Evolutionary conservation across 2,113 vertebrate genomes (phyloP), one percentile per base, ranked within the genome.

Genomic region (Tragelaphus scriptus): DNA sequence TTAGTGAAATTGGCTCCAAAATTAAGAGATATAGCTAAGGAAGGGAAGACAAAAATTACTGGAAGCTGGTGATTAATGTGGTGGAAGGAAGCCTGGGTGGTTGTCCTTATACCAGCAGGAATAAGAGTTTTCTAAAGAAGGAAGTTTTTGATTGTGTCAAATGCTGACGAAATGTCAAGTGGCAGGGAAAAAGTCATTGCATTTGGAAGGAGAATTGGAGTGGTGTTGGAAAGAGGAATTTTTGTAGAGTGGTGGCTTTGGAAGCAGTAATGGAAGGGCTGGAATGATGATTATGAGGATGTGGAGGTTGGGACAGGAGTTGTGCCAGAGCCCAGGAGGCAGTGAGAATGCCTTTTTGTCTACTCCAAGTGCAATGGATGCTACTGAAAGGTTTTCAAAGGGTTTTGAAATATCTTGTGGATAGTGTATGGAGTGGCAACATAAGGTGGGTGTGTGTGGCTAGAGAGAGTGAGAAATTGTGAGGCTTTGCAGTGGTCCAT

Each of bases 231-330:
- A 91, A 92, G 30, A 90, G 5, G 15, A n/a, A 47, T 77, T 85
- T 80, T 17, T 36, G 8, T 44, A 32, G 49, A 44, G 44, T 40
- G n/a, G 11, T 85, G 40, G 26, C 36, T 95, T 88, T 65, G 40
- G 40, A 44, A 91, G 25, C 5, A 53, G n/a, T 36, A 47, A 30
- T 89, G 19, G n/a, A 86, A 88, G 19, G 36, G 3, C 26, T n/a
- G 30, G 3, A 53, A 68, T 6, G 28, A 47, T 5, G 1, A 51
- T 23, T 2, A 15, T 65, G 47, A 92, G 85, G 19, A 23, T 5
- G 8, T 30, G 26, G 40, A 26, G 36, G 44, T 8, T 6, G 1
- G 19, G 28, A 15, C 1, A 19, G 3, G 19, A 28, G 26, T 11
- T 75, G 8, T 12, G 44, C 7, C 14, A 25, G 36, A 59, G 30